Evolutionary conservation across 64 coral and sea anemone genomes (phyloP), one percentile per base, ranked within the genome.

Genomic region (Montipora sp.): DNA sequence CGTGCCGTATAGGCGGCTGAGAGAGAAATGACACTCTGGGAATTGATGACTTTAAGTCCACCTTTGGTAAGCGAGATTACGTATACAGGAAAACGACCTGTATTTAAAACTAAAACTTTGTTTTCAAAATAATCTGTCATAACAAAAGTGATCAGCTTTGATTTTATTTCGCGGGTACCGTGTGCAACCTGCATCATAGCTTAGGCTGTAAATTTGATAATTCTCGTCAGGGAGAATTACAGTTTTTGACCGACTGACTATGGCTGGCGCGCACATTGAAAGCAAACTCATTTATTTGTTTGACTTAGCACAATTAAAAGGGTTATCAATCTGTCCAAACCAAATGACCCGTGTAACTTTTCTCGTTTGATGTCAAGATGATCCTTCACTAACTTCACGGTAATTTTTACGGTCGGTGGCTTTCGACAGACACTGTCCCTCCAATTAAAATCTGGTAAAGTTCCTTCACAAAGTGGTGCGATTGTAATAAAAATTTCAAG

Each of bases 361-460:
- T 19, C 7, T 85, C 68, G 19, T 27, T 48, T 48, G 51, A 59
- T 84, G 18, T 84, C 5, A 84, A 85, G 46, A 71, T 45, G 82
- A 51, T 8, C 49, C 82, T 84, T 20, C 36, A 70, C 10, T 8
- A 85, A 49, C 10, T 70, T 69, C 61, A 85, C 46, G 61, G 63
- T 18, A 51, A 70, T 72, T 85, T 85, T 71, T 24, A 85, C 65
- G 82, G 82, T 65, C 21, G 44, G 65, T 85, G 45, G 71, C 82
- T 69, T 71, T 70, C 49, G 46, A 85, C 82, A 85, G 68, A 50
- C 36, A 85, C 47, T 47, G 5, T 50, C 18, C 8, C 48, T 19
- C 4, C 2, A 7, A 2, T 1, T 60, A 60, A 59, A 61, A 36
- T 2, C 36, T 57, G 9, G n/a, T 1, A 58, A 27, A 27, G 13